Percentiles rank a stretch among this genome's conserved stretches.
phyloP scores from a whole-genome alignment of 2,888 invertebrate genomes.

The Hofmannophila pseudospretella region DNA sequence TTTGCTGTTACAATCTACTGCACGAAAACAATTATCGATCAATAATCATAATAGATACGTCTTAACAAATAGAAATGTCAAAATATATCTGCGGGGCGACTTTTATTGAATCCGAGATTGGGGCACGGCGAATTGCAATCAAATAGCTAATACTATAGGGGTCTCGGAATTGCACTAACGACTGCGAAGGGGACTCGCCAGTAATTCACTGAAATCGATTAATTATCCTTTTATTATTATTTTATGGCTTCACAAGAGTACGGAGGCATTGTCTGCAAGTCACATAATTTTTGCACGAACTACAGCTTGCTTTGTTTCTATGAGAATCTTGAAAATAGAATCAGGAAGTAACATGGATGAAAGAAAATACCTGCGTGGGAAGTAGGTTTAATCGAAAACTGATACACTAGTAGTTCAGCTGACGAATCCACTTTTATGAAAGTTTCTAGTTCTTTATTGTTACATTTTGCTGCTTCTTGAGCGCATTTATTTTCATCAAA shows the following conservation, averaged over 20 bases:
- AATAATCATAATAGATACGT: slow-evolving; percentile 66
- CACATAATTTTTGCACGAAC: slow-evolving; percentile 13
- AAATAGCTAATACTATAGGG: slow-evolving; percentile 54
- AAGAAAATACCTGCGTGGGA: background rate
- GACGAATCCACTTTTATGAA: background rate
- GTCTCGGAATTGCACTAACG: slow-evolving; percentile 46
- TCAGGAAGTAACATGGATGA: too few species aligned
- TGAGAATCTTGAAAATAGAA: background rate
- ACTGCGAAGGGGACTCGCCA: slow-evolving; percentile 39
- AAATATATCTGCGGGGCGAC: slow-evolving; percentile 61
- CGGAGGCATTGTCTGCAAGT: slow-evolving; percentile 24
- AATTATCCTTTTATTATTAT: slow-evolving; percentile 75
- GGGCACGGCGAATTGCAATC: slow-evolving; percentile 48
- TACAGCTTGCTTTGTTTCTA: background rate
- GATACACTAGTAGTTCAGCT: too few species aligned
- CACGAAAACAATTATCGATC: slow-evolving; percentile 49
- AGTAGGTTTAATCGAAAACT: too few species aligned
- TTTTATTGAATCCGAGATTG: slow-evolving; percentile 57
- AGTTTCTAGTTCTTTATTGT: too few species aligned
- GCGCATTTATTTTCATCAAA: too few species aligned
- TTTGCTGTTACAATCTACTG: too few species aligned
- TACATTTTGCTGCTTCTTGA: too few species aligned
- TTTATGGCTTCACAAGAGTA: slow-evolving; percentile 49
- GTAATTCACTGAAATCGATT: slow-evolving; percentile 74
- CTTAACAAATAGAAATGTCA: slow-evolving; percentile 67